Base-by-base conservation (phyloP, 2,888 invertebrate genomes). In the Gibbula magus region DNA sequence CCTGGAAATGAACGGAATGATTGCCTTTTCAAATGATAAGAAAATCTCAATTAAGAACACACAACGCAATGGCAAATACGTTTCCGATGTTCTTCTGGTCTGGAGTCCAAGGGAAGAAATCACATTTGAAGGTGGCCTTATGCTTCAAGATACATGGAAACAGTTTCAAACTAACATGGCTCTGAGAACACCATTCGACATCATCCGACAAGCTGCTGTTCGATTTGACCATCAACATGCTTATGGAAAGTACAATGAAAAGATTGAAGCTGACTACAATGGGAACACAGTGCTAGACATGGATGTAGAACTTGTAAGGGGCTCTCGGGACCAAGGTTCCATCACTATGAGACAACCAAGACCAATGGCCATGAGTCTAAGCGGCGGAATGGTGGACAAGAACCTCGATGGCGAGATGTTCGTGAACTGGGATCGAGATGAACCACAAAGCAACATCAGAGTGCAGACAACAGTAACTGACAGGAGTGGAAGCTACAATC, bases 391-490 rank as follows among this genome's bases (percentile, higher is more conserved):
- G 13, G 81, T 80, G 8, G 66, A 79, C n/a, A 61, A 80, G 35
- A 77, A 29, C 52, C 73, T 80, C 18, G 80, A 81, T 56, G 79
- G 81, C 35, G 81, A 83, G 32, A 10, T 85, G 5, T 82, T 81
- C 20, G 70, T 87, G 74, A 86, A 84, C 84, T 85, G 88, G 89
- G 79, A 88, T 82, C 80, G 82, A 8, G 45, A 70, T 66, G 79
- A 79, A 73, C 53, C 80, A 20, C 77, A 75, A 22, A 80, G 78
- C 74, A 83, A 84, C 32, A 81, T 85, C 29, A 75, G 79, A 51
- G 39, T 84, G 2, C 80, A 79, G 45, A 76, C 83, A 5, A 80
- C 81, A 54, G 67, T 82, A n/a, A 82, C 82, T 13, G 75, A 83
- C 66, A 51, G 75, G 56, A 29, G 67, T 7, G n/a, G 51, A 29